Conservation (phyloP, 1,140 invertebrate species). For the Coelopa frigida region DNA sequence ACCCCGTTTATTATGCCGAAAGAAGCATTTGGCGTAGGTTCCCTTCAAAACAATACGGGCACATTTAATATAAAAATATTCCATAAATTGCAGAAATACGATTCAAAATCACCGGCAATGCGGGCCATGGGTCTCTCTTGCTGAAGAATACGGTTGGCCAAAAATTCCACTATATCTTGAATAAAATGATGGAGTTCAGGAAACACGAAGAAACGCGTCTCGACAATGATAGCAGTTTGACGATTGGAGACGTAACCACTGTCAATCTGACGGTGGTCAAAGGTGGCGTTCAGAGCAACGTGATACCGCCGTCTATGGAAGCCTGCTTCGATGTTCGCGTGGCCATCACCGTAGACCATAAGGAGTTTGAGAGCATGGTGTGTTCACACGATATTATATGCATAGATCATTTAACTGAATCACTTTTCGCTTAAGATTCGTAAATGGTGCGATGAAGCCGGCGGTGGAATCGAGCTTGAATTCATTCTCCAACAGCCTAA, state of each 20-base stretch:
- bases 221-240: slow-evolving; percentile 52
- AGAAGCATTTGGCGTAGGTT: slow-evolving; percentile 58
- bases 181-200: slow-evolving; percentile 66
- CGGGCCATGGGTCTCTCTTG: slow-evolving; percentile 84
- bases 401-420: neutral
- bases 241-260: slow-evolving; percentile 74
- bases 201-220: slow-evolving; percentile 58
- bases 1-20: slow-evolving; percentile 70
- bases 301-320: slow-evolving; percentile 70
- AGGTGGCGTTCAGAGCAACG: slow-evolving; percentile 82
- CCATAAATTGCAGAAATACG: slow-evolving; percentile 13
- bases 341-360: slow-evolving; percentile 58
- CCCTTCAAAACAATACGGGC: slow-evolving; percentile 46
- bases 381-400: slow-evolving; percentile 40
- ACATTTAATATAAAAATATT: neutral
- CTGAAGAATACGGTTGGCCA: slow-evolving; percentile 73
- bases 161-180: slow-evolving; percentile 67
- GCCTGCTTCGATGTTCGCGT: slow-evolving; percentile 74
- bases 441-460: slow-evolving; percentile 72
- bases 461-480: slow-evolving; percentile 61
- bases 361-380: slow-evolving; percentile 61
- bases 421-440: slow-evolving; percentile 46
- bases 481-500: slow-evolving; percentile 60
- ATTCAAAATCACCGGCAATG: slow-evolving; percentile 51
- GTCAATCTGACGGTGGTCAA: slow-evolving; percentile 77